A percentile compares a stretch with the other conserved stretches of the same genome.
These are phyloP conservation scores for Netelia inedita DNA, from an alignment of 2,888 invertebrate genomes.

Conservation along the genomic window DNA sequence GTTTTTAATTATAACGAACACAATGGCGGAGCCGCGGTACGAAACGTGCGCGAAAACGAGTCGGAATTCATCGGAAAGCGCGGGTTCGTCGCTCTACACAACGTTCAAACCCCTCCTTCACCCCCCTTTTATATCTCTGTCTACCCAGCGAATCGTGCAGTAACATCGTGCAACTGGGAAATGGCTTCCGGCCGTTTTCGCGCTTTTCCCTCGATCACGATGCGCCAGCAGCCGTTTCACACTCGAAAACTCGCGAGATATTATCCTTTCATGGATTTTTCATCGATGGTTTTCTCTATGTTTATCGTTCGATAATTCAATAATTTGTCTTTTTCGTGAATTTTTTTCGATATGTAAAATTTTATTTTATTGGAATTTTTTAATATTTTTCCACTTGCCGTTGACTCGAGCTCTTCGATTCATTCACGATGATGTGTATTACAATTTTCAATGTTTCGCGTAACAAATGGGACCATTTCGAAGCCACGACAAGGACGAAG, in stretches of 20 bases:
- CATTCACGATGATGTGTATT: no score
- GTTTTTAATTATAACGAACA: constrained; percentile 85
- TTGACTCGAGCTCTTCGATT: no score
- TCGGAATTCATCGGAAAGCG: constrained; percentile 62
- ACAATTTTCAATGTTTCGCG: no score
- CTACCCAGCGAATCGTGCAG: constrained; percentile 35
- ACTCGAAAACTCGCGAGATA: constrained; percentile 80
- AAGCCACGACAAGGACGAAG: constrained; percentile 28
- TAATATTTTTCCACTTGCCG: no score
- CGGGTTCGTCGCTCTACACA: constrained; percentile 57
- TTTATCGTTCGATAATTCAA: not conserved
- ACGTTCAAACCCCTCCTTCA: constrained; percentile 23
- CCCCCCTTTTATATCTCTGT: constrained; percentile 61
- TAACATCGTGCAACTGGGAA: constrained; percentile 75
- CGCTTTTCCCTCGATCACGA: constrained; percentile 36
- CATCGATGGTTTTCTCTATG: constrained; percentile 77
- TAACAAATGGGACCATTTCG: no score
- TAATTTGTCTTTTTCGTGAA: no score
- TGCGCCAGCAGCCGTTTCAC: constrained; percentile 60
- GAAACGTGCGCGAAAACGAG: constrained; percentile 52
- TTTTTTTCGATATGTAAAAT: no score
- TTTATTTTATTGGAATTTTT: no score
- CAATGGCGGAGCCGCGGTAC: constrained; percentile 80
- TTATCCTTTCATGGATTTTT: constrained; percentile 84
- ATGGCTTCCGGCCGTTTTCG: constrained; percentile 80